Percentiles rank a stretch among this genome's conserved stretches.
These are phyloP conservation scores for Enteromius trimaculatus DNA, from an alignment of 2,797 vertebrate species.

Conservation along the genomic window DNA sequence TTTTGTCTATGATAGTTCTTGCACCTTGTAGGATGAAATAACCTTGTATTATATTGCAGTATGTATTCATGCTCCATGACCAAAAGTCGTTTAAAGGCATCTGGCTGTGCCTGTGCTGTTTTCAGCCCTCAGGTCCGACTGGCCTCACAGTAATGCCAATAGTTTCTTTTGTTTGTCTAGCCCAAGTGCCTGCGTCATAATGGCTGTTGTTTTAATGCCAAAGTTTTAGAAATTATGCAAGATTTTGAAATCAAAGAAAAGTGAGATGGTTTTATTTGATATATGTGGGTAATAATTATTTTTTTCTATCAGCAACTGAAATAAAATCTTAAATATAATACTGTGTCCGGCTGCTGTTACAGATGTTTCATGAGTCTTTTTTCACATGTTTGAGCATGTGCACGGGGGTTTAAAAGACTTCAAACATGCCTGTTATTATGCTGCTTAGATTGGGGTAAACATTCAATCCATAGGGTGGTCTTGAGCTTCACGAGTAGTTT, in stretches of 20 bases:
- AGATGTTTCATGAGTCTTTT: neutral
- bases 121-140: conserved; percentile 20
- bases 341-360: neutral
- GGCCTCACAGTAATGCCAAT: neutral
- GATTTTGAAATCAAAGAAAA: conserved; percentile 47
- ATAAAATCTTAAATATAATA: conserved; percentile 53
- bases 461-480: neutral
- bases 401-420: neutral
- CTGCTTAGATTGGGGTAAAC: neutral
- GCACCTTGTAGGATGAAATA: neutral
- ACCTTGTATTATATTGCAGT: conserved; percentile 24
- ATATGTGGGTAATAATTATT: conserved; percentile 51
- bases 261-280: conserved; percentile 40
- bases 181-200: conserved; percentile 51
- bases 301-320: conserved; percentile 57
- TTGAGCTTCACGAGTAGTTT: neutral
- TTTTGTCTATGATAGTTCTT: neutral
- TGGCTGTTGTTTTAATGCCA: conserved; percentile 50
- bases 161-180: conserved; percentile 1
- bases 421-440: neutral
- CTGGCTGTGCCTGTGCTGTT: conserved; percentile 14
- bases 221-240: conserved; percentile 48
- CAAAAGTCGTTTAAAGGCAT: conserved; percentile 28
- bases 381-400: conserved; percentile 4
- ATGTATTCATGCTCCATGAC: neutral